These are phyloP conservation scores for Halotydeus destructor DNA, from an alignment of 1,140 invertebrate species.

Conservation along the genomic window DNA sequence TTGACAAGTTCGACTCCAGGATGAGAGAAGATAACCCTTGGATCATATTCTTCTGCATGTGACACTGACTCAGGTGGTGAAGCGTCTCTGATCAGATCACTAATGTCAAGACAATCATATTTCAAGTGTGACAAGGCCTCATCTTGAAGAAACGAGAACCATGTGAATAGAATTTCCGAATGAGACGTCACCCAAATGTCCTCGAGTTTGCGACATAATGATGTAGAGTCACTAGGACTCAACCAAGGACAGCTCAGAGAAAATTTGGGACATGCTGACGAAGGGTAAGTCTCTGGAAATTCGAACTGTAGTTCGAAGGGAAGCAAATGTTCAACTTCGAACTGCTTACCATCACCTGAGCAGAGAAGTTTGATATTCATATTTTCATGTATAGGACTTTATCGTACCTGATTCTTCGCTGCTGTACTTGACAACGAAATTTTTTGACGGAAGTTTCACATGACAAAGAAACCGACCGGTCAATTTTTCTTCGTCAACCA, in stretches of 20 bases:
- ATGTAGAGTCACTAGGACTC: too few relatives aligned
- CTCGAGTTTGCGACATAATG: constrained; percentile 25
- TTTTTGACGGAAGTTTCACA: constrained; percentile 19
- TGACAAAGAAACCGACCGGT: constrained; percentile 25
- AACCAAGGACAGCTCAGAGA: constrained; percentile 36
- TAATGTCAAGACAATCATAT: constrained; percentile 26
- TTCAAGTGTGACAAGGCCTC: too few relatives aligned
- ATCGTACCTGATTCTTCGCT: neutral
- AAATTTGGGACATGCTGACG: constrained; percentile 28
- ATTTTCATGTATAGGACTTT: too few relatives aligned
- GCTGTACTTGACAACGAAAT: constrained; percentile 5
- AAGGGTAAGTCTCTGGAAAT: constrained; percentile 34
- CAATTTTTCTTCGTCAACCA: constrained; percentile 20
- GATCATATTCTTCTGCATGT: constrained; percentile 14
- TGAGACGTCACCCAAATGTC: constrained; percentile 32
- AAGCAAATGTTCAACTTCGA: constrained; percentile 29
- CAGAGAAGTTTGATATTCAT: too few relatives aligned
- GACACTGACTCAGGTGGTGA: too few relatives aligned
- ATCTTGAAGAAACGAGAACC: constrained; percentile 35
- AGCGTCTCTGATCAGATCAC: constrained; percentile 20
- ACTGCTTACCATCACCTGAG: constrained; percentile 14
- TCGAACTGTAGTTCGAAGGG: constrained; percentile 32
- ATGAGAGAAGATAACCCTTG: constrained; percentile 17
- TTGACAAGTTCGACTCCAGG: constrained; percentile 17
- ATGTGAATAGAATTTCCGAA: constrained; percentile 31